Percentiles rank a stretch among this genome's conserved stretches.
These are phyloP conservation scores for Meloe dianella DNA, from an alignment of 2,888 invertebrate species.

Conservation along the genomic window DNA sequence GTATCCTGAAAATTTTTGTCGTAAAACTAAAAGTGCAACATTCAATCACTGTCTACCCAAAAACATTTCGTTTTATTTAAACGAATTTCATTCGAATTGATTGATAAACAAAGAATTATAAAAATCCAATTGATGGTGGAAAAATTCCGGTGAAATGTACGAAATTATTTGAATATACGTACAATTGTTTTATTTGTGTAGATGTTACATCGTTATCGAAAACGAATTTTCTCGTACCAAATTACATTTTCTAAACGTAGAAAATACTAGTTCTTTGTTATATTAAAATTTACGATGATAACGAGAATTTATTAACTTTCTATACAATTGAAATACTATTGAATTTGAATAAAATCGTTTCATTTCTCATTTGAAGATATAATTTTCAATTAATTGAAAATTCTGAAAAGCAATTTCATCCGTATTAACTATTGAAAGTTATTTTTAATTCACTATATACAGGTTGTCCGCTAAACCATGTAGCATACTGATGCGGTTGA, in stretches of 20 bases:
- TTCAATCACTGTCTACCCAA: no score
- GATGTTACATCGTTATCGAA: background rate
- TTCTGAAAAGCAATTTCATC: background rate
- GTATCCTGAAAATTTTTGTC: no score
- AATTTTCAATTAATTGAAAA: background rate
- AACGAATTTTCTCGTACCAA: conserved; percentile 1
- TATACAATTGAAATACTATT: background rate
- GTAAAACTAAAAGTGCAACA: no score
- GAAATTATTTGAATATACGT: background rate
- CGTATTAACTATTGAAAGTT: background rate
- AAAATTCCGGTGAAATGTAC: background rate
- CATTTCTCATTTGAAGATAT: background rate
- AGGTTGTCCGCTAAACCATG: no score
- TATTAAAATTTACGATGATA: background rate
- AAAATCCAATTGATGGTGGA: background rate
- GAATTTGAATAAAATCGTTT: background rate
- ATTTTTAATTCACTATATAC: background rate
- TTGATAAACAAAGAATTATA: no score
- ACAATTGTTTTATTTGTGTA: background rate
- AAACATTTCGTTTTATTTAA: no score
- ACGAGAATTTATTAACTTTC: conserved; percentile 2
- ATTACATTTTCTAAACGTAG: background rate
- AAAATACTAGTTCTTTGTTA: conserved; percentile 3
- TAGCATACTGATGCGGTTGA: no score
- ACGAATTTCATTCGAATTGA: no score